Evolutionary conservation across 2,888 invertebrate genomes (phyloP), one percentile per base, ranked within the genome.

Genomic region (Geophilus truncorum): DNA sequence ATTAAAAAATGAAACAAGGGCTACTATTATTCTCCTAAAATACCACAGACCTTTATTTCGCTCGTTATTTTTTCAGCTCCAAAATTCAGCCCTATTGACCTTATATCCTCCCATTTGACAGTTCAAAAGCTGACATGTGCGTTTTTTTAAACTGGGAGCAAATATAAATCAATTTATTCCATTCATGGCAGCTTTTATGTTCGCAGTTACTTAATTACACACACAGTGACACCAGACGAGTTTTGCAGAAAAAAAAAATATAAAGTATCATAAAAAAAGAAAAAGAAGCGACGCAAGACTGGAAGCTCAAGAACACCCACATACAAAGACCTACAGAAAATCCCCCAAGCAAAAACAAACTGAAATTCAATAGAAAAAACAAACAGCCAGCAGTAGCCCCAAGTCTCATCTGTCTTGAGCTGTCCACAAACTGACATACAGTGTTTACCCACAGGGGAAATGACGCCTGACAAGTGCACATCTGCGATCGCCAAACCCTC

Each of bases 101-200:
- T 62, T 62, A 62, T 21, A 62, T 21, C 57, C 21, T 62, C 23
- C 23, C 57, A 62, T 62, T 62, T 62, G 57, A 62, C 57, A 62
- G 57, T 62, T 62, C 57, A 62, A 62, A 62, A 62, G 57, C 57
- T 23, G 57, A 21, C 57, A 62, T 21, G 21, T 62, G 21, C 21
- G 10, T 21, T 62, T 62, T 62, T 62, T 57, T 23, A 36, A 57
- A 21, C 15, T 18, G n/a, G 57, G 57, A 57, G 21, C n/a, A 57
- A 62, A 62, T 62, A 62, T 62, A 62, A 62, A 62, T 62, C 57
- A 62, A 62, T 62, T 57, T 57, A 57, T 57, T 57, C 57, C 57
- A 57, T 57, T 62, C 57, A 62, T 62, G 57, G 23, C 57, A 62
- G 57, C 23, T 21, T 62, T 62, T 23, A 62, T 23, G 57, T 23